A percentile compares a stretch with the other conserved stretches of the same genome.
These are phyloP conservation scores for Gallinago jamesoni DNA, from an alignment of 2,113 vertebrate genomes.

Conservation along the genomic window DNA sequence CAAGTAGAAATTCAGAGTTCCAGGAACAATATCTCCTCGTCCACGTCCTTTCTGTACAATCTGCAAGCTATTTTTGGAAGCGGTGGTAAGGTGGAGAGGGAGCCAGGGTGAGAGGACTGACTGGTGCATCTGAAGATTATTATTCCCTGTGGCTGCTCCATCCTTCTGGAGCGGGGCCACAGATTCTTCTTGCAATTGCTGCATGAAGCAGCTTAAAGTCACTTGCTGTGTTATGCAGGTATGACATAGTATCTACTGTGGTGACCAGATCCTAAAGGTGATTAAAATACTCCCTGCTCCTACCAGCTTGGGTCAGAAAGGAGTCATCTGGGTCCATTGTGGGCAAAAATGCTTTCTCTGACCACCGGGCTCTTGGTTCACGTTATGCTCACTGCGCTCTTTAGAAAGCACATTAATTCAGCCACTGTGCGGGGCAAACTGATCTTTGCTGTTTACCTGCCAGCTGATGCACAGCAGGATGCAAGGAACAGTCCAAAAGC, in stretches of 20 bases:
- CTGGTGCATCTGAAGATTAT: conserved; percentile 37
- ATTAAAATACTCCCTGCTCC: background rate
- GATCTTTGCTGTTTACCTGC: conserved; percentile 51
- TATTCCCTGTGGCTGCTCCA: conserved; percentile 39
- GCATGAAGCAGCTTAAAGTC: conserved; percentile 3
- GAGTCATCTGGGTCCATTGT: background rate
- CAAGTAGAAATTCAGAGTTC: conserved; percentile 27
- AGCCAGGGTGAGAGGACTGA: conserved; percentile 29
- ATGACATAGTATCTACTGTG: background rate
- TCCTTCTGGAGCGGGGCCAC: conserved; percentile 46
- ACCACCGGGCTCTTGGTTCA: background rate
- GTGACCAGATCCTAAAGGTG: background rate
- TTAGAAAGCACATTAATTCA: conserved; percentile 46
- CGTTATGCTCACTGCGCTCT: background rate
- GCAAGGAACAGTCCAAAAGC: conserved; percentile 38
- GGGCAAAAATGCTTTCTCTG: background rate
- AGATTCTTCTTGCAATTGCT: conserved; percentile 30
- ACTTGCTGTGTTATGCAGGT: conserved; percentile 28
- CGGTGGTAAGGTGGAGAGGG: conserved; percentile 18
- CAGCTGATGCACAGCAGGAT: conserved; percentile 52
- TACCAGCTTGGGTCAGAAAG: background rate
- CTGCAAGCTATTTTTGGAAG: conserved; percentile 56
- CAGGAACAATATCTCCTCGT: conserved; percentile 13
- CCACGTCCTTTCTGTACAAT: conserved; percentile 24
- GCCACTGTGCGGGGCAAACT: background rate